Percentiles rank a stretch among this genome's conserved stretches.
phyloP scores from a whole-genome alignment of 2,888 invertebrate genomes.

The Athetis lepigone region DNA sequence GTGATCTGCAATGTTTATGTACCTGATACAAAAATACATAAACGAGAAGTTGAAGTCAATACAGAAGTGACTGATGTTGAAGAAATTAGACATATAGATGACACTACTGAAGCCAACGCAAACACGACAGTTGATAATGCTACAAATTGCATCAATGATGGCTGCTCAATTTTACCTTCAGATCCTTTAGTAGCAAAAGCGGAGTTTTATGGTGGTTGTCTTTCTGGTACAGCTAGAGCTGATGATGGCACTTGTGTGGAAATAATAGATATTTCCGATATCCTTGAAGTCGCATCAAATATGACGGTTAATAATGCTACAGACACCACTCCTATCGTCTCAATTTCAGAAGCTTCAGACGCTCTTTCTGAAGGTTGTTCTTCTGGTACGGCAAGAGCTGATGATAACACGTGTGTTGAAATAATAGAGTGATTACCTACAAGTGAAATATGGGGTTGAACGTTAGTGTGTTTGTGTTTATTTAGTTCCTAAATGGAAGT shows the following conservation, averaged over 20 bases:
- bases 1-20: slow-evolving; percentile 25
- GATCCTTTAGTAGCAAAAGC: no score
- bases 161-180: background rate
- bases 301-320: no score
- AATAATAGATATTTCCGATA: no score
- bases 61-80: background rate
- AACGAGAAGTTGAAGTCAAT: slow-evolving; percentile 19
- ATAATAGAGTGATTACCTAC: no score
- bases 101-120: background rate
- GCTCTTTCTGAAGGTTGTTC: slow-evolving; percentile 29
- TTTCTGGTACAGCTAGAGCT: slow-evolving; percentile 20
- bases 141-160: background rate
- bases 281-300: no score
- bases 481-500: no score
- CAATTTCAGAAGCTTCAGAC: rapidly evolving
- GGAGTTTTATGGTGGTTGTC: slow-evolving; percentile 18
- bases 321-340: no score
- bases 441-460: no score
- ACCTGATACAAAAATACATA: slow-evolving; percentile 6
- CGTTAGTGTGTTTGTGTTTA: no score
- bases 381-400: slow-evolving; percentile 24
- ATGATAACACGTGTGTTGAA: no score
- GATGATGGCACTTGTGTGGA: slow-evolving; percentile 29
- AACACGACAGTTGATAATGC: background rate
- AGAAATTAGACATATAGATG: background rate